Conservation (phyloP, 2,113 vertebrate genomes). For the Brachirus orientalis region DNA sequence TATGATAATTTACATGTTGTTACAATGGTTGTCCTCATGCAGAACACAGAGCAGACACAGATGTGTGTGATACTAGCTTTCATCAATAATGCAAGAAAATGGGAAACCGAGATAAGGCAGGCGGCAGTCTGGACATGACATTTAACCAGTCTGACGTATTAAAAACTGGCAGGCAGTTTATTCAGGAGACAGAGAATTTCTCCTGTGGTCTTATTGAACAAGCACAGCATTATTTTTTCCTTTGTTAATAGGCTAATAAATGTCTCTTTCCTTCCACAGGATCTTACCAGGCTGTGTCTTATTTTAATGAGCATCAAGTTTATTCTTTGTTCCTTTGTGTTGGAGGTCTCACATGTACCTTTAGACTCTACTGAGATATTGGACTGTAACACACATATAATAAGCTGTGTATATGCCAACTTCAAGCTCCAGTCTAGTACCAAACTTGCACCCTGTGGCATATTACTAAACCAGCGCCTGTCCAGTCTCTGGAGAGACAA, state of each 20-base stretch:
- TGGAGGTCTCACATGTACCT: too few species aligned
- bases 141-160: slow-evolving; percentile 70
- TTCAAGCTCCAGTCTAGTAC: slow-evolving; percentile 36
- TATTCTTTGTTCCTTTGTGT: too few species aligned
- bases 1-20: not conserved
- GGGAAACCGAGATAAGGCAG: slow-evolving; percentile 77
- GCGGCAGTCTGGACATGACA: slow-evolving; percentile 71
- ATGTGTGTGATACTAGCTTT: slow-evolving; percentile 56
- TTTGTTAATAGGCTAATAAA: not conserved
- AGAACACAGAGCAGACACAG: slow-evolving; percentile 39
- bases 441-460: slow-evolving; percentile 31
- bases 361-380: too few species aligned
- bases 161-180: slow-evolving; percentile 43
- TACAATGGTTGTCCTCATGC: slow-evolving; percentile 19
- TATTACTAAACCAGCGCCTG: slow-evolving; percentile 29
- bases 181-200: slow-evolving; percentile 24
- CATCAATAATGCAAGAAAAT: slow-evolving; percentile 80
- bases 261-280: too few species aligned
- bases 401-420: slow-evolving; percentile 45
- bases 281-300: too few species aligned
- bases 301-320: too few species aligned
- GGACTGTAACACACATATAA: slow-evolving; percentile 3
- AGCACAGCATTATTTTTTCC: not conserved
- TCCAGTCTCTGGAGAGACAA: slow-evolving; percentile 50
- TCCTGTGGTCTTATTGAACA: slow-evolving; percentile 19